A percentile compares a stretch with the other conserved stretches of the same genome.
phyloP scores from a whole-genome alignment of 1,140 invertebrate species.

The Physella acuta region DNA sequence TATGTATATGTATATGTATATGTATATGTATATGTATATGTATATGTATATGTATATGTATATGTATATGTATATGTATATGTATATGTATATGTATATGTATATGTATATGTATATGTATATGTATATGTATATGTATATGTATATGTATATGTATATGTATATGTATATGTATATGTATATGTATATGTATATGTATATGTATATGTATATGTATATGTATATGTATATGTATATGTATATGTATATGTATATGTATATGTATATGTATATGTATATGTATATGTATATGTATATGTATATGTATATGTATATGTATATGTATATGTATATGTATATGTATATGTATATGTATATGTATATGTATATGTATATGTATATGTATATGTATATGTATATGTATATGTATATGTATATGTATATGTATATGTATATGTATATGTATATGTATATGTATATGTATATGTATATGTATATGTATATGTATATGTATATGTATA shows the following conservation, averaged over 20 bases:
- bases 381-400: background rate
- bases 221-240: too few relatives aligned
- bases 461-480: background rate
- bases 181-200: background rate
- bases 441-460: background rate
- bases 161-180: background rate
- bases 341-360: background rate
- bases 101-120: background rate
- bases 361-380: background rate
- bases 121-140: background rate
- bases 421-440: background rate
- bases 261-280: too few relatives aligned
- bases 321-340: background rate
- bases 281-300: too few relatives aligned
- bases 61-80: background rate
- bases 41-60: background rate
- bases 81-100: background rate
- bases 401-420: background rate
- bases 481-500: background rate
- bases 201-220: background rate
- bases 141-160: background rate
- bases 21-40: constrained; percentile 4
- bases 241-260: too few relatives aligned
- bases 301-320: background rate
- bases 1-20: constrained; percentile 2